Evolutionary conservation across 2,113 vertebrate genomes (phyloP), one percentile per base, ranked within the genome.

Genomic region (Oreochromis niloticus): DNA sequence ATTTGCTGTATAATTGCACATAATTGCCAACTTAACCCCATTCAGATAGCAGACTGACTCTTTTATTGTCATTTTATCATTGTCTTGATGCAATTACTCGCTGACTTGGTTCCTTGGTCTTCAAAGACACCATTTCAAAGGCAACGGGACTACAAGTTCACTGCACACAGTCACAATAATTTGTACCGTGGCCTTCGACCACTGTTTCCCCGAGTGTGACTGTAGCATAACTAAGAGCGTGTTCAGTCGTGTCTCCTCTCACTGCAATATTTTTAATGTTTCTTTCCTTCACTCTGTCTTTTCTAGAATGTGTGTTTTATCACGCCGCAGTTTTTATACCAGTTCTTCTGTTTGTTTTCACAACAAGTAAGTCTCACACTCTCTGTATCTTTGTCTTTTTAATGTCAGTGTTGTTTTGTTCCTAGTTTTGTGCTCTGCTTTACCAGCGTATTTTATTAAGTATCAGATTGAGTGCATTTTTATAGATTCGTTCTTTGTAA

Each of bases 271-370:
- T 43, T 85, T 71, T 87, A 89, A 93, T 75, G 11, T 88, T 80
- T 86, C 17, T 79, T 73, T 86, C 54, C 61, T 82, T 89, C 82
- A 85, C 75, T 94, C 89, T 94, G 93, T 97, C 61, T 96, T 96
- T 91, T 98, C 93, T 97, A 99, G 99, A 99, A 99, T 98, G 99
- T 99, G 96, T 99, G 99, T 97, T 99, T 99, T 98, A 99, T 99
- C 96, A 99, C 99, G 88, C 99, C 99, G 87, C 99, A 99, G 85
- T 99, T 99, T 99, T 98, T 99, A 97, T 99, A 99, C 98, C 99
- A 99, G 97, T 99, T 99, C 98, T 98, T 98, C 97, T 99, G 99
- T 97, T 97, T 99, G 96, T 99, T 99, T 98, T 99, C 99, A 96
- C 99, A 99, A 95, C 99, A 99, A 96, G 99, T 99, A 97, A 99